Conservation (phyloP, 2,113 vertebrate genomes). For the Excalfactoria chinensis region DNA sequence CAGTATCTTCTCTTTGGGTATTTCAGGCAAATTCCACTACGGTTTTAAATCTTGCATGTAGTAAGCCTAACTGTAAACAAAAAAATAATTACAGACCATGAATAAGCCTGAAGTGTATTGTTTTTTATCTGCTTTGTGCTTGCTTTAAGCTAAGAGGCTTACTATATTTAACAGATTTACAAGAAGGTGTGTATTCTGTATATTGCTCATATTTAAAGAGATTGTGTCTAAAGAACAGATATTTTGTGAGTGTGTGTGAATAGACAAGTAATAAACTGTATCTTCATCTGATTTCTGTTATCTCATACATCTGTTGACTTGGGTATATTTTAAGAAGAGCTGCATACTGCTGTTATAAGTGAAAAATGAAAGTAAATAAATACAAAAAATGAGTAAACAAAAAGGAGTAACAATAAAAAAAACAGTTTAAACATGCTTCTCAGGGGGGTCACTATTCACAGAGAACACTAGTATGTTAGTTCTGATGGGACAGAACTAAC, state of each 20-base stretch:
- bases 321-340: neutral
- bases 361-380: neutral
- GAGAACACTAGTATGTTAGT: neutral
- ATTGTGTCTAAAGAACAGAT: neutral
- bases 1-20: constrained; percentile 34
- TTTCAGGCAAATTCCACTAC: constrained; percentile 47
- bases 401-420: neutral
- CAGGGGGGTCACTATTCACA: neutral
- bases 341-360: neutral
- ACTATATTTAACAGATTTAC: neutral
- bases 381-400: neutral
- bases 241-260: neutral
- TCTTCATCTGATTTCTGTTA: constrained; percentile 53
- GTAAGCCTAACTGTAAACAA: neutral
- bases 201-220: neutral
- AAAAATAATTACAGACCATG: neutral
- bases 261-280: constrained; percentile 40
- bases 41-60: neutral
- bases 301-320: constrained; percentile 8
- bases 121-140: neutral
- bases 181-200: neutral
- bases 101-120: neutral
- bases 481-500: neutral
- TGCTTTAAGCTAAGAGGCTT: neutral
- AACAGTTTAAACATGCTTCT: neutral